Conservation (phyloP, 2,113 vertebrate species). For the Arvicanthis niloticus region DNA sequence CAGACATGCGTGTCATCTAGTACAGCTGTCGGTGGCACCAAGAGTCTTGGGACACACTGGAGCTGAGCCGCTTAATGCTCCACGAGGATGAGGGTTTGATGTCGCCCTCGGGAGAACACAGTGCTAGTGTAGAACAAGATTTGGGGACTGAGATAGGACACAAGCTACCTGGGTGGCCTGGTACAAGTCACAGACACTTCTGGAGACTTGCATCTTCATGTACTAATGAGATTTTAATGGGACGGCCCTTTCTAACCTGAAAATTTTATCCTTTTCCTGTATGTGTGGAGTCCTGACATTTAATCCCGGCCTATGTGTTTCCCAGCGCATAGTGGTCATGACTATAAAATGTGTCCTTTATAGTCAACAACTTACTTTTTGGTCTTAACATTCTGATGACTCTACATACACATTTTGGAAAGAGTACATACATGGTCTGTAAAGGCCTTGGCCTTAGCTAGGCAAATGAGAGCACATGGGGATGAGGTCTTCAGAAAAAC, state of each 20-base stretch:
- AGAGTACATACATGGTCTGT: slow-evolving; percentile 65
- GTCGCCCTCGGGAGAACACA: background rate
- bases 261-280: slow-evolving; percentile 53
- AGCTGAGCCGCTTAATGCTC: background rate
- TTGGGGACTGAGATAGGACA: background rate
- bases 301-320: slow-evolving; percentile 53
- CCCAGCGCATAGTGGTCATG: slow-evolving; percentile 35
- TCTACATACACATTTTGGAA: slow-evolving; percentile 71
- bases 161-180: background rate
- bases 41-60: background rate
- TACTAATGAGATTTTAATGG: slow-evolving; percentile 37
- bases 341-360: slow-evolving; percentile 77
- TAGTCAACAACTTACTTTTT: slow-evolving; percentile 72
- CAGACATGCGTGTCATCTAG: background rate
- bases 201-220: background rate
- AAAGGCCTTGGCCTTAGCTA: slow-evolving; percentile 73
- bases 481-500: slow-evolving; percentile 83
- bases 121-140: background rate
- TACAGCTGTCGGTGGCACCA: background rate
- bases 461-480: slow-evolving; percentile 72
- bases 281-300: slow-evolving; percentile 63
- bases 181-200: background rate
- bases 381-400: slow-evolving; percentile 72
- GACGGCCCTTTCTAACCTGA: slow-evolving; percentile 45
- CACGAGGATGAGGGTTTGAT: background rate